phyloP scores from a whole-genome alignment of 1,140 invertebrate species.

The Nasonia longicornis region DNA sequence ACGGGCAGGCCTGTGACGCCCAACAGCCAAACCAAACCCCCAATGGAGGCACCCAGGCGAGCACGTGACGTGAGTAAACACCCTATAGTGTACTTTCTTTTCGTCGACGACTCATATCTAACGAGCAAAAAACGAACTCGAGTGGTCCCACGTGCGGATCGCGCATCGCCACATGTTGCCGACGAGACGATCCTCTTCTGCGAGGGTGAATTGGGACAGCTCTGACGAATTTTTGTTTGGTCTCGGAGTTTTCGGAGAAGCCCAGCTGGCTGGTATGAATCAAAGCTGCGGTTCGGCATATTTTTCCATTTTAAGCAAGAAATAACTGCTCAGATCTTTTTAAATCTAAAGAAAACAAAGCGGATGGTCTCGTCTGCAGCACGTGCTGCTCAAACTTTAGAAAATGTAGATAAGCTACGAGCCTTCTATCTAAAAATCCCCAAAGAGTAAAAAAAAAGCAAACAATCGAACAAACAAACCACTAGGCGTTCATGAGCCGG shows the following conservation, averaged over 20 bases:
- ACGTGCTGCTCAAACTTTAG: neutral
- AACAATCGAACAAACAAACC: constrained; percentile 11
- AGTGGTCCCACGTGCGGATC: neutral
- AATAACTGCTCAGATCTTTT: neutral
- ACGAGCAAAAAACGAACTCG: neutral
- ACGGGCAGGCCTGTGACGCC: constrained; percentile 65
- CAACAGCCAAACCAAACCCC: constrained; percentile 64
- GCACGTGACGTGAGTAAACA: constrained; percentile 72
- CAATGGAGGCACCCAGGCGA: constrained; percentile 67
- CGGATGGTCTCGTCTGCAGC: neutral
- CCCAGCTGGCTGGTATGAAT: neutral
- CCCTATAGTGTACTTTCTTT: neutral
- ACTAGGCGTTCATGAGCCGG: constrained; percentile 70
- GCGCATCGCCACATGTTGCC: neutral
- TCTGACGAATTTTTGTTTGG: neutral
- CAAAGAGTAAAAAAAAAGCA: neutral
- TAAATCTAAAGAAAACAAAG: neutral
- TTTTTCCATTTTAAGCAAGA: neutral
- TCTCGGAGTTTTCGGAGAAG: neutral
- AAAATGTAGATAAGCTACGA: no score
- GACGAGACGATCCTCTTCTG: neutral
- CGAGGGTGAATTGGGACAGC: neutral
- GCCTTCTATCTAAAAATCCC: neutral
- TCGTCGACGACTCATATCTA: neutral
- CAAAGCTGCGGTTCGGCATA: neutral